These are phyloP conservation scores for Punctoribates punctum DNA, from an alignment of 2,888 invertebrate genomes.

Conservation along the genomic window DNA sequence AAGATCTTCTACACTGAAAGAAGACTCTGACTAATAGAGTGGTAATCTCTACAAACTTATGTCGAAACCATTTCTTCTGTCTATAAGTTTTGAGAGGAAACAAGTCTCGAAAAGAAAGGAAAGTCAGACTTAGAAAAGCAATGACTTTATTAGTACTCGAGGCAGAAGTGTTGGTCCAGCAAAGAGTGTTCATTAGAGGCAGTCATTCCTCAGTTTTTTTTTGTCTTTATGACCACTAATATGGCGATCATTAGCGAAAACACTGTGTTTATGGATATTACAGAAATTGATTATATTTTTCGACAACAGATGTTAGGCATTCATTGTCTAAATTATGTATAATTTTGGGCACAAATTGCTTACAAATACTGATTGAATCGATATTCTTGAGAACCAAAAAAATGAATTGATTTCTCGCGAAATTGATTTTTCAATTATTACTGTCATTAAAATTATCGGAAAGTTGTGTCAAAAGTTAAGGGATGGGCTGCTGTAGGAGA, in stretches of 20 bases:
- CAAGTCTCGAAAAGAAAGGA: not conserved
- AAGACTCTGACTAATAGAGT: not conserved
- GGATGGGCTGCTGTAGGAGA: too few species aligned
- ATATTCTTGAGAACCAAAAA: too few species aligned
- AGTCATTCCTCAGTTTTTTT: not conserved
- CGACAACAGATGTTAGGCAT: not conserved
- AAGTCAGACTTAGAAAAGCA: too few species aligned
- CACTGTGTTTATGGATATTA: not conserved
- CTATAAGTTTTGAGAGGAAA: not conserved
- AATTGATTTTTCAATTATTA: too few species aligned
- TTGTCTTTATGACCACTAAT: not conserved
- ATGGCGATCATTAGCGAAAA: not conserved
- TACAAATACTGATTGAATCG: too few species aligned
- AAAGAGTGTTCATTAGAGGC: not conserved
- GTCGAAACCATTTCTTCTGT: not conserved
- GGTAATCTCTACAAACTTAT: not conserved
- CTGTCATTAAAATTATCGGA: too few species aligned
- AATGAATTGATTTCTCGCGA: too few species aligned
- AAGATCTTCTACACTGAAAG: too few species aligned
- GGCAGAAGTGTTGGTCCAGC: not conserved
- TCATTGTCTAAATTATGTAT: not conserved
- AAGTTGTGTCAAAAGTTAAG: too few species aligned
- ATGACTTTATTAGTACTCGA: not conserved
- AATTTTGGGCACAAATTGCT: too few species aligned
- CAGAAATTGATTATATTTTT: not conserved